These are phyloP conservation scores for Zosterops lateralis DNA, from an alignment of 2,113 vertebrate species.

Conservation along the genomic window DNA sequence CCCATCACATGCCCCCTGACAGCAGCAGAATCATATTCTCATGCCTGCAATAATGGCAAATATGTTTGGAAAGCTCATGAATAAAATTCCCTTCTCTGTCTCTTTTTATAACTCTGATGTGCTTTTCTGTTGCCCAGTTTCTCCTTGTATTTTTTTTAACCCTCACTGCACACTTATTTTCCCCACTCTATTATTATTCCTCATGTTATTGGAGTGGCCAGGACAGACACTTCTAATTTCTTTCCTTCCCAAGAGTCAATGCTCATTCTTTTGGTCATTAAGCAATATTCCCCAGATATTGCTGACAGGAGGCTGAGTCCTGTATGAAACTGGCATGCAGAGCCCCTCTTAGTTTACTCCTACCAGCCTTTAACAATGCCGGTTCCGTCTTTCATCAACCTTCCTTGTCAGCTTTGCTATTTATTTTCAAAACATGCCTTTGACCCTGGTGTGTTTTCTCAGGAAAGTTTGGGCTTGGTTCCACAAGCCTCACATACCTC, in stretches of 20 bases:
- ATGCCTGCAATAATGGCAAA: constrained; percentile 16
- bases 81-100: constrained; percentile 56
- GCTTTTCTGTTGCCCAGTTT: constrained; percentile 18
- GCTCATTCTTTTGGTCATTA: neutral
- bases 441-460: constrained; percentile 24
- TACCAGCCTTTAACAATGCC: neutral
- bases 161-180: neutral
- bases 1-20: constrained; percentile 48
- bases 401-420: constrained; percentile 10
- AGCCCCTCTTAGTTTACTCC: neutral
- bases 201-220: neutral
- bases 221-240: constrained; percentile 14
- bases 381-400: neutral
- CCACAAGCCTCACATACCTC: constrained; percentile 23
- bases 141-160: neutral
- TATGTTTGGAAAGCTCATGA: constrained; percentile 46
- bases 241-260: neutral
- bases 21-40: constrained; percentile 58
- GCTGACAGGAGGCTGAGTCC: neutral
- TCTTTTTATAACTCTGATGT: constrained; percentile 38
- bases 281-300: neutral
- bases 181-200: neutral
- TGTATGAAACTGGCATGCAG: neutral
- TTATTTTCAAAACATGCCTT: constrained; percentile 56
- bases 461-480: constrained; percentile 17